Evolutionary conservation across 2,797 vertebrate genomes (phyloP).

Genomic region (Hypotaenidia philippensis): DNA sequence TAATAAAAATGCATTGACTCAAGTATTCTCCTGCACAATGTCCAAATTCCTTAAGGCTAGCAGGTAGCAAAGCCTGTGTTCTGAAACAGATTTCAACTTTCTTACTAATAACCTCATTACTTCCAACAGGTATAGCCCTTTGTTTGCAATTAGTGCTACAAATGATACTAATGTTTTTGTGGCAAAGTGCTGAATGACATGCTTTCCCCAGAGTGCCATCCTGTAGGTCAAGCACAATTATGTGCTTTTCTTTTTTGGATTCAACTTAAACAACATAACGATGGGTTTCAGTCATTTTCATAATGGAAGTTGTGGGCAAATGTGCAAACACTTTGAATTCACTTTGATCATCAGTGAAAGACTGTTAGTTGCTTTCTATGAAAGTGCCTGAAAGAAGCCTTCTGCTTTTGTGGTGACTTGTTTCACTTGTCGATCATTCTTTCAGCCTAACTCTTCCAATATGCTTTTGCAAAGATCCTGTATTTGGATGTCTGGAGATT

Average conservation of each 20-base stretch:
- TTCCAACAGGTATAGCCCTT: background rate
- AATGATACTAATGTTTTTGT: rapidly evolving
- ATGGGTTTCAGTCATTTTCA: background rate
- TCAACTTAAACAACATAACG: background rate
- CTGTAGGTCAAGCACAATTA: background rate
- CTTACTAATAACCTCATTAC: background rate
- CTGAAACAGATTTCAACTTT: background rate
- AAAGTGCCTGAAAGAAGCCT: background rate
- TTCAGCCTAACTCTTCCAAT: background rate
- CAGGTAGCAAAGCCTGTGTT: background rate
- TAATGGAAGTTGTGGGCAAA: background rate
- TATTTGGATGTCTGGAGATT: background rate
- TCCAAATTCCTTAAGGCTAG: background rate
- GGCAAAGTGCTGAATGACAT: background rate
- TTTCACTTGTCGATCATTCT: background rate
- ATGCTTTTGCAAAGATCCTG: background rate
- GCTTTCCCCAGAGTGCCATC: background rate
- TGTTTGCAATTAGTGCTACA: background rate
- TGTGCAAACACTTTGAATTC: background rate
- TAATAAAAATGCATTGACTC: background rate
- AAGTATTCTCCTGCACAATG: background rate
- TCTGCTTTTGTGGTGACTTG: background rate
- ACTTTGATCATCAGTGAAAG: background rate
- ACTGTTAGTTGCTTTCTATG: background rate
- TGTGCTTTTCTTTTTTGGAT: background rate